These are phyloP conservation scores for Osmerus eperlanus DNA, from an alignment of 2,113 vertebrate species.

Conservation along the genomic window DNA sequence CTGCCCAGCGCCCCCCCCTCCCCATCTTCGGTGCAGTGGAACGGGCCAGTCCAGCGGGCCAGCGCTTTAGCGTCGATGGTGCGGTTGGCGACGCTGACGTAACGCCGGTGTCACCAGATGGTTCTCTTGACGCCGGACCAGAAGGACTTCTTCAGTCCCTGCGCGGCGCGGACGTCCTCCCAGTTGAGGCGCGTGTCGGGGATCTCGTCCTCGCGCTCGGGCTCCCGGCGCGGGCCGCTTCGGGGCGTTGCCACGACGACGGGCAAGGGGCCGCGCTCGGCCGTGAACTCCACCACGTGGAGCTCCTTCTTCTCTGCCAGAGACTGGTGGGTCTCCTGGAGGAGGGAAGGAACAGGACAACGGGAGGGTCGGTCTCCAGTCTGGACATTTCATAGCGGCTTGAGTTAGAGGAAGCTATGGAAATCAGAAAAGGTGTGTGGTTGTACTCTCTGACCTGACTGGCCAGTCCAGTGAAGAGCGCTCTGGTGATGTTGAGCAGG, in stretches of 20 bases:
- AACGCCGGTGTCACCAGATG: slow-evolving; percentile 55
- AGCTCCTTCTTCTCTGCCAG: slow-evolving; percentile 83
- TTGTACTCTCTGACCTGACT: slow-evolving; percentile 73
- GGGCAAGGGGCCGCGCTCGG: slow-evolving; percentile 81
- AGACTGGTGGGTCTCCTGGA: slow-evolving; percentile 83
- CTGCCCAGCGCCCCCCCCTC: too few relatives aligned
- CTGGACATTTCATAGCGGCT: not conserved
- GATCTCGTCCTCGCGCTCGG: slow-evolving; percentile 76
- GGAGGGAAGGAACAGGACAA: not conserved
- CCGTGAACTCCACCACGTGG: slow-evolving; percentile 86
- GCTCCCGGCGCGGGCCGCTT: slow-evolving; percentile 50
- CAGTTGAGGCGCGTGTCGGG: slow-evolving; percentile 79
- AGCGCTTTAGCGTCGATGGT: too few relatives aligned
- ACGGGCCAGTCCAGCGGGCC: not conserved
- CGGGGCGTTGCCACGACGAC: slow-evolving; percentile 79
- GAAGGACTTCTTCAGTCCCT: slow-evolving; percentile 77
- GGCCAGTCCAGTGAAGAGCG: slow-evolving; percentile 82
- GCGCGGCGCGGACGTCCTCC: slow-evolving; percentile 78
- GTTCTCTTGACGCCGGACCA: slow-evolving; percentile 80
- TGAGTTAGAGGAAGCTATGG: not conserved
- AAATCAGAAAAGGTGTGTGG: not conserved
- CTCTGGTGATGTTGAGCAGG: slow-evolving; percentile 85
- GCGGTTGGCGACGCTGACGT: too few relatives aligned
- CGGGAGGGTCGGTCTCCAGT: not conserved
- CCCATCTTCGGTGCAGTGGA: not conserved